Evolutionary conservation across 1,140 invertebrate species (phyloP).

Genomic region (Drosophila athabasca): DNA sequence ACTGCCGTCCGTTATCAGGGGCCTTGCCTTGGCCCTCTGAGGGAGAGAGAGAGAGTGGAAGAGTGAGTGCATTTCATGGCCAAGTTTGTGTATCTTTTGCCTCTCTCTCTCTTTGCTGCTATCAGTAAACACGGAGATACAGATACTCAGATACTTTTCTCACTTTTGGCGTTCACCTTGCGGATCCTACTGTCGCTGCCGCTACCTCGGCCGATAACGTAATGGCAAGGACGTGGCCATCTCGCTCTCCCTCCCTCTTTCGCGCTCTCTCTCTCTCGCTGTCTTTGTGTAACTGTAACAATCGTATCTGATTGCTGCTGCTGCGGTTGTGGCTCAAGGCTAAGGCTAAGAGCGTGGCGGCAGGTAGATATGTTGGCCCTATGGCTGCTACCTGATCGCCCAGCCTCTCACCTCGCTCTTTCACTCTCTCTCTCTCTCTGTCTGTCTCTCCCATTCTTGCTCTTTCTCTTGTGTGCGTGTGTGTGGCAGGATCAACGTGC

Average conservation of each 20-base stretch:
- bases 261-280: slow-evolving; percentile 1
- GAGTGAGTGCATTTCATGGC: slow-evolving; percentile 33
- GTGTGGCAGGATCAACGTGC: slow-evolving; percentile 27
- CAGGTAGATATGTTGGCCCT: slow-evolving; percentile 46
- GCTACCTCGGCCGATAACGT: background rate
- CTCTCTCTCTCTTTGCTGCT: background rate
- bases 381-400: slow-evolving; percentile 31
- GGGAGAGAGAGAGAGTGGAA: slow-evolving; percentile 1
- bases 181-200: background rate
- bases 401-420: slow-evolving; percentile 46
- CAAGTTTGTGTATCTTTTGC: slow-evolving; percentile 19
- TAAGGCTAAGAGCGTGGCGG: slow-evolving; percentile 1
- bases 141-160: slow-evolving; percentile 17
- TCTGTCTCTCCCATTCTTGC: background rate
- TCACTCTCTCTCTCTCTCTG: slow-evolving; percentile 1
- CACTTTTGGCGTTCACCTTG: slow-evolving; percentile 34
- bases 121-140: slow-evolving; percentile 22
- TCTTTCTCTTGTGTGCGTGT: background rate
- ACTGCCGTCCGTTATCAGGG: slow-evolving; percentile 14
- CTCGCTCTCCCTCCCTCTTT: background rate
- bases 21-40: slow-evolving; percentile 12
- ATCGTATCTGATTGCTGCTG: slow-evolving; percentile 45
- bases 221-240: slow-evolving; percentile 32
- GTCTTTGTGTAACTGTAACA: slow-evolving; percentile 58
- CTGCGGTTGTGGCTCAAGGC: slow-evolving; percentile 54